These are phyloP conservation scores for Cinclus mexicanus DNA, from an alignment of 2,113 vertebrate genomes.

Conservation along the genomic window DNA sequence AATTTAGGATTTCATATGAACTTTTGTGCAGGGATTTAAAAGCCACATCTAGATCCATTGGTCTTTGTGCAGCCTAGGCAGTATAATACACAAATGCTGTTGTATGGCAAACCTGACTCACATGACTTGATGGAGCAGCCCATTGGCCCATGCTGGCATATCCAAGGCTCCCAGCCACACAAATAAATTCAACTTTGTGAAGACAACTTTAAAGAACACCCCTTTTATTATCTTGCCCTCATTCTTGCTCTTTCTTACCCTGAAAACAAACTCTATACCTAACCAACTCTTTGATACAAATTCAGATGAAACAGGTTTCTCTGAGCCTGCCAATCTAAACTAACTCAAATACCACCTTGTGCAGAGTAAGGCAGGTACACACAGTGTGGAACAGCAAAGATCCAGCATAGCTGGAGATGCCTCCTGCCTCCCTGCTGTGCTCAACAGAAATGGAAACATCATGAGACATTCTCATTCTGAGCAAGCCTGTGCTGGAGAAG, in stretches of 20 bases:
- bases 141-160: not conserved
- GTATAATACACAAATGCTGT: not conserved
- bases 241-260: not conserved
- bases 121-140: not conserved
- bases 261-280: not conserved
- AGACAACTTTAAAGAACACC: not conserved
- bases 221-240: not conserved
- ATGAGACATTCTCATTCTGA: not conserved
- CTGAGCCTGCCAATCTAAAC: not conserved
- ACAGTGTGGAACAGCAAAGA: not conserved
- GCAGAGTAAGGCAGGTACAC: not conserved
- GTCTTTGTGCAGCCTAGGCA: not conserved
- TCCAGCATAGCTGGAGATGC: not conserved
- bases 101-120: not conserved
- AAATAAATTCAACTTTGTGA: not conserved
- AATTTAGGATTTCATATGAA: not conserved
- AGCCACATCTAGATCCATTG: rapidly evolving
- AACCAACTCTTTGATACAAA: not conserved
- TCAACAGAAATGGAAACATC: not conserved
- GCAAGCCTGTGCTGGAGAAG: not conserved
- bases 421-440: not conserved
- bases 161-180: not conserved
- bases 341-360: not conserved
- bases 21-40: not conserved
- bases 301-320: not conserved